These are phyloP conservation scores for Gastrophryne carolinensis DNA, from an alignment of 2,797 vertebrate genomes.

Conservation along the genomic window DNA sequence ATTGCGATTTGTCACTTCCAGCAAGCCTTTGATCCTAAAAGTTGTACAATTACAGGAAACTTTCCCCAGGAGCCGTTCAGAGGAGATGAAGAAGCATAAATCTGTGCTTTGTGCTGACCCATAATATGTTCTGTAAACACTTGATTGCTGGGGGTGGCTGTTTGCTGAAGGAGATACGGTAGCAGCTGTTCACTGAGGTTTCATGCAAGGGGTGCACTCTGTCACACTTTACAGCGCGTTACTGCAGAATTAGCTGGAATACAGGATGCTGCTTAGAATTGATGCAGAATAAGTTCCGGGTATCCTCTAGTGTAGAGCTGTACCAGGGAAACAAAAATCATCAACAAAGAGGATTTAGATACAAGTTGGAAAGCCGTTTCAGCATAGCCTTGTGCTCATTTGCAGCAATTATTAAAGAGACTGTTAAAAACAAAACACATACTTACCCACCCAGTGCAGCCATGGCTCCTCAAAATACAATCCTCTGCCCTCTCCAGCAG, in stretches of 20 bases:
- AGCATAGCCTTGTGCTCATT: too few relatives aligned
- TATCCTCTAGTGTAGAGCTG: neutral
- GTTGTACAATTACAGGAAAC: conserved; percentile 33
- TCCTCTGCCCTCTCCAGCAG: too few relatives aligned
- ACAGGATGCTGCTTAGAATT: conserved; percentile 1
- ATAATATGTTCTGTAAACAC: conserved; percentile 17
- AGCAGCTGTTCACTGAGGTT: conserved; percentile 18
- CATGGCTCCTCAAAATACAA: too few relatives aligned
- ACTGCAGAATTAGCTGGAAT: conserved; percentile 32
- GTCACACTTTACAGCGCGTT: conserved; percentile 14
- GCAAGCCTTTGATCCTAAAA: conserved; percentile 36
- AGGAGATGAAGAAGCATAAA: conserved; percentile 1
- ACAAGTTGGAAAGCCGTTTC: too few relatives aligned
- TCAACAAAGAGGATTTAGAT: too few relatives aligned
- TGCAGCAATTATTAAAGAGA: too few relatives aligned
- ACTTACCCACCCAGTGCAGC: too few relatives aligned
- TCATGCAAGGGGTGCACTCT: conserved; percentile 25
- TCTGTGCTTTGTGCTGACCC: conserved; percentile 29
- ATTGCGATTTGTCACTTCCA: conserved; percentile 18
- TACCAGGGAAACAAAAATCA: neutral
- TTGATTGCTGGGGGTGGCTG: conserved; percentile 9
- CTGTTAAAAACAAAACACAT: too few relatives aligned
- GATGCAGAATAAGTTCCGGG: neutral
- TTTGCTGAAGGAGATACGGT: conserved; percentile 11
- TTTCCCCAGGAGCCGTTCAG: conserved; percentile 5